Conservation (phyloP, 2,113 vertebrate genomes). For the Cyprinodon brontotheroides region DNA sequence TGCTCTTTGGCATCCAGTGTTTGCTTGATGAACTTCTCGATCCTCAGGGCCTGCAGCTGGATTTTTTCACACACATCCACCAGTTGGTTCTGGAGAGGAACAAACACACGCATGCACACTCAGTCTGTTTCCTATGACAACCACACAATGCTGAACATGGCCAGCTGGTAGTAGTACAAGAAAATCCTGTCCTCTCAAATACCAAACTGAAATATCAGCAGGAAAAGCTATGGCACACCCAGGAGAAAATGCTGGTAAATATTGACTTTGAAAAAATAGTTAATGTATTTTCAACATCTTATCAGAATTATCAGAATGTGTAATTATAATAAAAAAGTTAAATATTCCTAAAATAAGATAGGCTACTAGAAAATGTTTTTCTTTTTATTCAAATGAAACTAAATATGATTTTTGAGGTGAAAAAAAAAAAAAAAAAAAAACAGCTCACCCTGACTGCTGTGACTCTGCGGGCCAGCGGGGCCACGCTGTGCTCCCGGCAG, state of each 20-base stretch:
- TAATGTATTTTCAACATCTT: background rate
- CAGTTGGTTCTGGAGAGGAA: constrained; percentile 82
- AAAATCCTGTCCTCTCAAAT: constrained; percentile 69
- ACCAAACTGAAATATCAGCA: constrained; percentile 1
- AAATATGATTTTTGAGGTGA: too few relatives aligned
- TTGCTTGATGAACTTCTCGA: constrained; percentile 83
- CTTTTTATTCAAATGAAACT: background rate
- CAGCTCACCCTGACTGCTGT: constrained; percentile 82
- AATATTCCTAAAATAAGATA: background rate
- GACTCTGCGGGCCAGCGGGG: constrained; percentile 76
- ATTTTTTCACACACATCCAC: constrained; percentile 93
- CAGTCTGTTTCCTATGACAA: background rate
- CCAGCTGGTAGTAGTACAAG: constrained; percentile 49
- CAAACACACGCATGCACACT: constrained; percentile 17
- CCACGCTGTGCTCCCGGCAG: constrained; percentile 82
- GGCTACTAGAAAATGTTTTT: background rate
- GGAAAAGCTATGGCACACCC: constrained; percentile 45
- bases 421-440: background rate
- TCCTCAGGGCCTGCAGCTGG: constrained; percentile 87
- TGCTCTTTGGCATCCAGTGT: constrained; percentile 86
- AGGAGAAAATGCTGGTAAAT: constrained; percentile 1
- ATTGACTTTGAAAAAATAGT: constrained; percentile 7
- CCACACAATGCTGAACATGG: background rate
- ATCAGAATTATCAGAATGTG: background rate
- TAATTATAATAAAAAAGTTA: background rate